Conservation (phyloP, 2,113 vertebrate species). For the Numida meleagris region DNA sequence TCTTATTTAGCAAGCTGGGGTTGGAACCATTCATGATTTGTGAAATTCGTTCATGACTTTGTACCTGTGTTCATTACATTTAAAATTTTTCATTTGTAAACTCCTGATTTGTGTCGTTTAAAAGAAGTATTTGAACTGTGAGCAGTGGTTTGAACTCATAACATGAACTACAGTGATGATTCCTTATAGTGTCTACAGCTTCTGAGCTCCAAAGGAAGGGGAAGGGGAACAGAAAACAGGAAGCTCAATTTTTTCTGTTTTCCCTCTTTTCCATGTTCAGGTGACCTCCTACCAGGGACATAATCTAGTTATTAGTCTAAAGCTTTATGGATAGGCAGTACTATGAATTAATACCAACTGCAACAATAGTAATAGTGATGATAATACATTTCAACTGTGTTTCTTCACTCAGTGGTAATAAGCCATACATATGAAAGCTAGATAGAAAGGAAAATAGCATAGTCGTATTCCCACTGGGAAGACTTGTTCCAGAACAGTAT, state of each 20-base stretch:
- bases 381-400: neutral
- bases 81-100: neutral
- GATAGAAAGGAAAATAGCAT: neutral
- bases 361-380: neutral
- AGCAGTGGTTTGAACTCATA: neutral
- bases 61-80: neutral
- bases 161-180: neutral
- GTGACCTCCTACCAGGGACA: neutral
- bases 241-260: neutral
- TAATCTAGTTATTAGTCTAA: neutral
- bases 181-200: neutral
- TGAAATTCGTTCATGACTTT: neutral
- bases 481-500: neutral
- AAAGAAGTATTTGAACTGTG: neutral
- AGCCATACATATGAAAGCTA: neutral
- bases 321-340: neutral
- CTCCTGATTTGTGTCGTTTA: neutral
- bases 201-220: neutral
- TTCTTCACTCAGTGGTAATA: neutral
- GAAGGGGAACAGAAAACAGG: neutral
- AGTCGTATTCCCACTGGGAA: neutral
- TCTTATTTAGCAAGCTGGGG: neutral
- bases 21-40: neutral
- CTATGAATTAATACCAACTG: neutral
- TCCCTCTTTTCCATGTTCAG: neutral